Conservation (phyloP, 2,888 invertebrate species). For the Drosophila monieri region DNA sequence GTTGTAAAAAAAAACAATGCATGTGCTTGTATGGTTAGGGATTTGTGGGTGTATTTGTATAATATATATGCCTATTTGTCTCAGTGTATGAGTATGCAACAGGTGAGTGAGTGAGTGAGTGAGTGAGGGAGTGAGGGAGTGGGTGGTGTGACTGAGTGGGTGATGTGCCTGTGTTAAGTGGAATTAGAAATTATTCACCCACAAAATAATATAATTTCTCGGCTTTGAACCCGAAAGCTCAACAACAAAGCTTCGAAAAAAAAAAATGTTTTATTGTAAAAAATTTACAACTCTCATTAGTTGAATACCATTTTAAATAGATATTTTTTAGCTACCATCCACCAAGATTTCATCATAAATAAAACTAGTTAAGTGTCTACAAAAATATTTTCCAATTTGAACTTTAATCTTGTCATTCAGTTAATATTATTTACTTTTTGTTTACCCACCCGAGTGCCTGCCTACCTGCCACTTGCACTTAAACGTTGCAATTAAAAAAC, state of each 20-base stretch:
- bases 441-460: constrained; percentile 9
- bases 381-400: constrained; percentile 9
- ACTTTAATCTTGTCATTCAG: constrained; percentile 30
- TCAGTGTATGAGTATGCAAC: constrained; percentile 20
- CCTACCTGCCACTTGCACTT: constrained; percentile 27
- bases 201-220: constrained; percentile 19
- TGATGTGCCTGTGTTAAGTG: constrained; percentile 33
- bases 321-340: background rate
- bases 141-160: constrained; percentile 10
- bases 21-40: constrained; percentile 62
- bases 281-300: background rate
- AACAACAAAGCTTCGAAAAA: too few relatives aligned
- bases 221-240: background rate
- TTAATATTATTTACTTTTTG: constrained; percentile 26
- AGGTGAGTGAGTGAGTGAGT: constrained; percentile 17
- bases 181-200: constrained; percentile 61
- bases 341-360: constrained; percentile 1
- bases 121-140: constrained; percentile 4
- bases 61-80: constrained; percentile 8
- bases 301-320: background rate
- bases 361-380: background rate
- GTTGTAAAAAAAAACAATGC: constrained; percentile 56
- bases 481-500: constrained; percentile 66
- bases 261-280: background rate
- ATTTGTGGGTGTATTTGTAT: constrained; percentile 49